Conservation (phyloP, 37 sponge, comb jelly and placozoan genomes). For the Cliona cf. orientalis region DNA sequence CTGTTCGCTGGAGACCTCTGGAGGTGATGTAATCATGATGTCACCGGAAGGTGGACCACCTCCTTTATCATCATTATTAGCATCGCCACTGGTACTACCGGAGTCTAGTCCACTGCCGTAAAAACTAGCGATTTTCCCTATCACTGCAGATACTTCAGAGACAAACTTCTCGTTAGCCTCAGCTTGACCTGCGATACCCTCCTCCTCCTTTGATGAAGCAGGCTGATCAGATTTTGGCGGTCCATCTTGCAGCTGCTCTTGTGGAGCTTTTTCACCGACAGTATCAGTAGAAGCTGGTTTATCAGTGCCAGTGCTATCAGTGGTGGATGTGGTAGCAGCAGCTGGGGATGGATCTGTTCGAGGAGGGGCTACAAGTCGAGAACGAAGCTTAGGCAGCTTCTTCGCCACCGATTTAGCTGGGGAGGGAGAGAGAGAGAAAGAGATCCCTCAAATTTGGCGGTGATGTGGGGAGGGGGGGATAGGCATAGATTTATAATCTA, state of each 20-base stretch:
- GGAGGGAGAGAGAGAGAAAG: background rate
- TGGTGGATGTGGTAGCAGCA: background rate
- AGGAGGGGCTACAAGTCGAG: background rate
- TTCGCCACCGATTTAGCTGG: background rate
- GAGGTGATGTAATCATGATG: background rate
- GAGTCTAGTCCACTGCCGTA: no score
- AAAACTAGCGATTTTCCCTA: conserved; percentile 20
- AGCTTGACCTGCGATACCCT: background rate
- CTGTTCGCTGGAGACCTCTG: conserved; percentile 5
- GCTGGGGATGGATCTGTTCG: background rate
- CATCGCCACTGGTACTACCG: background rate
- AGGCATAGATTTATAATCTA: background rate
- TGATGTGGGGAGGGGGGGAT: background rate
- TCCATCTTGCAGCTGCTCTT: background rate
- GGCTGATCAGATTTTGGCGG: background rate
- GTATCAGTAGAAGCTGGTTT: background rate
- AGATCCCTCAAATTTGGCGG: no score
- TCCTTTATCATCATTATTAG: background rate
- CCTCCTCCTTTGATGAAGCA: background rate
- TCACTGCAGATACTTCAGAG: conserved; percentile 11
- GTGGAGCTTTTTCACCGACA: no score
- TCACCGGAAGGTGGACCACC: no score
- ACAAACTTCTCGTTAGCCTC: background rate
- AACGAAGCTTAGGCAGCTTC: background rate
- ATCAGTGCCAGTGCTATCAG: background rate